Evolutionary conservation across 2,888 invertebrate genomes (phyloP).

Genomic region (Gisinianus flammeolus): DNA sequence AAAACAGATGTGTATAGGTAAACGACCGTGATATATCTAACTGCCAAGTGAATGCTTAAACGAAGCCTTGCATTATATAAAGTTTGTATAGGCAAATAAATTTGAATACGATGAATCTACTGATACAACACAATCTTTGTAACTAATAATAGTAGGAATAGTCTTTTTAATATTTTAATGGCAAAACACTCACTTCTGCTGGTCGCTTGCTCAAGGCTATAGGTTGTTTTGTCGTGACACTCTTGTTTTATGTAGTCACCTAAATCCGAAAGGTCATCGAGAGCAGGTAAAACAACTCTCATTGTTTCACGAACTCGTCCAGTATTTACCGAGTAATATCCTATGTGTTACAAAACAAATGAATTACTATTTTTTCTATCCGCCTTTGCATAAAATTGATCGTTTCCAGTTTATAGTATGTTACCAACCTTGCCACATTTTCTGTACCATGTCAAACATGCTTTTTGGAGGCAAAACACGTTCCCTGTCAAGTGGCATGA

Average conservation of each 20-base stretch:
- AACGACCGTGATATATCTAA: too few relatives aligned
- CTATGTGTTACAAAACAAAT: slow-evolving; percentile 58
- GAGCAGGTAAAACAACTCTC: slow-evolving; percentile 76
- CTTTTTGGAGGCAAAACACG: slow-evolving; percentile 75
- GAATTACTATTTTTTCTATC: neutral
- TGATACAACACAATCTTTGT: too few relatives aligned
- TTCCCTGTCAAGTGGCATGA: slow-evolving; percentile 83
- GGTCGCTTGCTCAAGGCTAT: slow-evolving; percentile 73
- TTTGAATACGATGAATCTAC: too few relatives aligned
- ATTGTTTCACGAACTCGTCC: slow-evolving; percentile 73
- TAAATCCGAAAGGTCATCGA: slow-evolving; percentile 66
- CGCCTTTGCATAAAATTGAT: too few relatives aligned
- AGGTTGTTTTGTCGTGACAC: slow-evolving; percentile 74
- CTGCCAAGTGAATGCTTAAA: too few relatives aligned
- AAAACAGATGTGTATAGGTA: too few relatives aligned
- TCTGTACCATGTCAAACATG: slow-evolving; percentile 77
- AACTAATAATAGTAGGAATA: too few relatives aligned
- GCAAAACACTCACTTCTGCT: slow-evolving; percentile 72
- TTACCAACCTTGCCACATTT: slow-evolving; percentile 78
- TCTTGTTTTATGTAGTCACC: slow-evolving; percentile 75
- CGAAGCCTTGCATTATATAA: too few relatives aligned
- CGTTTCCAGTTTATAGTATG: too few relatives aligned
- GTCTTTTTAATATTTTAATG: too few relatives aligned
- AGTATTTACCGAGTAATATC: slow-evolving; percentile 82
- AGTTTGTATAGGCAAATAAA: too few relatives aligned